Percentiles rank a stretch among this genome's conserved stretches.
phyloP scores from a whole-genome alignment of 2,113 vertebrate genomes.

The Isurus oxyrinchus region DNA sequence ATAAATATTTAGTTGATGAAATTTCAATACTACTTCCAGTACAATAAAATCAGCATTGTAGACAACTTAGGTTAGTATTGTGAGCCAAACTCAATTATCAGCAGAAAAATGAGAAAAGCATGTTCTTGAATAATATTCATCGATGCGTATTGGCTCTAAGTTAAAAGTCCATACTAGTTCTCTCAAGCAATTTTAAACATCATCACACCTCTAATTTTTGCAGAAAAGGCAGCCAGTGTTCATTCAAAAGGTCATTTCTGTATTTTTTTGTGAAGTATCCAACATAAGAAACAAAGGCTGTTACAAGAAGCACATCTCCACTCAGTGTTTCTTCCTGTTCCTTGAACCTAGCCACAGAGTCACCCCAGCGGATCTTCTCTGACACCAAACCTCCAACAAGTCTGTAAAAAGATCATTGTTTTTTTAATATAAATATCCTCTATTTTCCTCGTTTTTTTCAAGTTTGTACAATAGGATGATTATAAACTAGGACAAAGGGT shows the following conservation, averaged over 20 bases:
- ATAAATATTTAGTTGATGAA: neutral
- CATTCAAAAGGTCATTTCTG: constrained; percentile 56
- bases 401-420: constrained; percentile 42
- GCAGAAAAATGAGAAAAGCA: neutral
- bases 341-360: constrained; percentile 50
- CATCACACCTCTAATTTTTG: constrained; percentile 43
- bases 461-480: neutral
- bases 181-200: neutral
- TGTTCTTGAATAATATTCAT: neutral
- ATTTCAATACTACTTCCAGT: neutral
- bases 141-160: neutral
- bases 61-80: neutral
- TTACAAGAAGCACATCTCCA: constrained; percentile 57
- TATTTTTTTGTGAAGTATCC: constrained; percentile 72
- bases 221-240: constrained; percentile 60
- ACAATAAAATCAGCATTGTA: neutral
- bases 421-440: neutral
- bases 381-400: constrained; percentile 59
- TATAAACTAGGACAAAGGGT: neutral
- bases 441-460: neutral
- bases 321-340: constrained; percentile 54
- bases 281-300: constrained; percentile 61
- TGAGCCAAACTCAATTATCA: neutral
- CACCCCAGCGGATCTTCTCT: constrained; percentile 61
- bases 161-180: neutral